Base-by-base conservation (phyloP, 2,113 vertebrate genomes). In the Hemicordylus capensis region DNA sequence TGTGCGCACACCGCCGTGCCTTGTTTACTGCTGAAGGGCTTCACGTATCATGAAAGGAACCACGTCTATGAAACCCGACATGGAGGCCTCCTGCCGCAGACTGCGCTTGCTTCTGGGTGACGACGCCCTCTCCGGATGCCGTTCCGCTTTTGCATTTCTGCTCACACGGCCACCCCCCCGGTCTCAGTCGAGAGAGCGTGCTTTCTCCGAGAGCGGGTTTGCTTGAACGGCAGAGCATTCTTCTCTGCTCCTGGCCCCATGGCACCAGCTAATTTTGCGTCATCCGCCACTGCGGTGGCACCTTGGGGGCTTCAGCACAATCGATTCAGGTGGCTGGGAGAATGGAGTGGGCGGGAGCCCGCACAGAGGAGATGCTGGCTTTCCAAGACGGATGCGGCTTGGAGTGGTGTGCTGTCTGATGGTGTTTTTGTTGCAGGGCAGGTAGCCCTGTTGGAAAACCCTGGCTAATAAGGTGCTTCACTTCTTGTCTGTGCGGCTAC, bases 1-100 rank as follows among this genome's bases (percentile, higher is more conserved):
- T 59, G 67, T n/a, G 17, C 63, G 1, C 6, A 72, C 34, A 31
- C n/a, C 56, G 37, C 0, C 0, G 4, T 0, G 6, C 54, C 2
- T 0, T 1, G 61, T 6, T 1, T 54, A 82, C 64, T 1, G 69
- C 75, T 1, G 1, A 14, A n/a, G 54, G 24, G 0, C 0, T 17
- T 58, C 12, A 28, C 3, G 79, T 67, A 4, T 88, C 34, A 28
- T 22, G 67, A 9, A 78, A 83, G 64, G 26, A 64, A 59, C 8
- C 28, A 10, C 42, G 0, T 59, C 39, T 87, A 46, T 39, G 39
- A 80, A 75, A 80, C 20, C n/a, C 1, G 26, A 37, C 87, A 61
- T 82, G 69, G 85, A 84, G 54, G 85, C 26, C 42, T 63, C 31
- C 58, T 24, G 11, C 61, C 9, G 54, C 75, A 70, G 22, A n/a